Conservation (phyloP, 2,113 vertebrate genomes). For the Nesogale talazaci region DNA sequence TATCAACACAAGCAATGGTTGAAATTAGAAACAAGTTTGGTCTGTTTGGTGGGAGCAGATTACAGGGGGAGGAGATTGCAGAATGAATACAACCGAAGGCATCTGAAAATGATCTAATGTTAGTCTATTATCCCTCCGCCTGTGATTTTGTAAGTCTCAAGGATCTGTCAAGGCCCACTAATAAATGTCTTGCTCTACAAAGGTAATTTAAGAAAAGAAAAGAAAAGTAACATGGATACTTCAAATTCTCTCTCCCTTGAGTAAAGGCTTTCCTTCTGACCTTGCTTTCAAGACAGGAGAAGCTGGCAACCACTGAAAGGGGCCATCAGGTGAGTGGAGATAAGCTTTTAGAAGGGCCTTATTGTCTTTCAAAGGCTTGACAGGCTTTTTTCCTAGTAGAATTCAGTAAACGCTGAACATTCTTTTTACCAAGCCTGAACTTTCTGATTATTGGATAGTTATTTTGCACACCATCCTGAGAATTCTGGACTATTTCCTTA, state of each 20-base stretch:
- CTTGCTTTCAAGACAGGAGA: constrained; percentile 67
- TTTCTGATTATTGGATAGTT: constrained; percentile 36
- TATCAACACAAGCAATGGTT: constrained; percentile 40
- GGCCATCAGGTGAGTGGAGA: constrained; percentile 27
- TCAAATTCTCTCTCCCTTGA: constrained; percentile 65
- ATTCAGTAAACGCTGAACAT: constrained; percentile 52
- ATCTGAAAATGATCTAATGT: constrained; percentile 55
- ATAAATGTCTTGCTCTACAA: constrained; percentile 70
- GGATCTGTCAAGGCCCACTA: constrained; percentile 65
- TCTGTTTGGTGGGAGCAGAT: neutral
- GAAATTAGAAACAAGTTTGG: neutral
- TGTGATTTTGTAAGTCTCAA: constrained; percentile 68
- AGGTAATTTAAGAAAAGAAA: constrained; percentile 68
- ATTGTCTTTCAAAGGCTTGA: constrained; percentile 65
- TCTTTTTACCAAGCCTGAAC: constrained; percentile 29
- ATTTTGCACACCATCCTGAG: constrained; percentile 42
- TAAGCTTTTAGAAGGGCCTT: constrained; percentile 65
- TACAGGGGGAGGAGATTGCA: neutral
- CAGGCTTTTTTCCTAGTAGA: constrained; percentile 52
- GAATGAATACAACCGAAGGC: constrained; percentile 30
- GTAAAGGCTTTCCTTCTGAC: constrained; percentile 65
- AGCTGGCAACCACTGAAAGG: constrained; percentile 56
- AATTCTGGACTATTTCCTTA: constrained; percentile 55
- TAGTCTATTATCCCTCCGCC: constrained; percentile 59
- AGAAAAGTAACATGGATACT: constrained; percentile 71